Evolutionary conservation across 2,888 invertebrate species (phyloP), one percentile per base, ranked within the genome.

Genomic region (Prosapia bicincta): DNA sequence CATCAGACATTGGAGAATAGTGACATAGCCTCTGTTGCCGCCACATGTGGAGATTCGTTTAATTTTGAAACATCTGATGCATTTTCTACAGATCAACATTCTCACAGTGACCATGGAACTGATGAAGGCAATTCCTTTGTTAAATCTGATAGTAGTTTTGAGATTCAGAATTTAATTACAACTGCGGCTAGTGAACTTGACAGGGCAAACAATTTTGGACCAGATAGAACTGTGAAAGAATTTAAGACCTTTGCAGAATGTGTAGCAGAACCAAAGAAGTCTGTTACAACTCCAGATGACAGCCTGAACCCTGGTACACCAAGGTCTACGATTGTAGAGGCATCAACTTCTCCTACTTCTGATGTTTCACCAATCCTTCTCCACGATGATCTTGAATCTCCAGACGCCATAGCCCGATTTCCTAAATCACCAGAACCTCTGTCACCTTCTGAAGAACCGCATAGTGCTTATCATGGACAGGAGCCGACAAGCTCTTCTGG

Each of bases 1-100:
- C 87, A 88, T 78, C 85, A 85, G 70, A 87, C 87, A 0, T 87
- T 87, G 78, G 82, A 86, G 0, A 84, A 88, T 0, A 87, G 7
- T 38, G 13, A 38, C 15, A 13, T 38, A 13, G 10, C 2, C 20
- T 20, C 54, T n/a, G 1, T 87, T 15, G 86, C 85, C 75, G 88
- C 88, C 0, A 86, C 86, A 73, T 87, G 83, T 78, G 88, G 87
- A 13, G 69, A 69, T 13, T 69, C 69, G 13, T 69, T 23, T 20
- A 9, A 23, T 13, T 30, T 26, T 23, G 69, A 30, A 5, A 38
- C 38, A 13, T 54, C 54, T 20, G 20, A 54, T 54, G 20, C 54
- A 54, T 54, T 54, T 54, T 54, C 54, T 54, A 1, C 54, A 2
- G 54, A 54, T 2, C 10, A 38, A 13, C 3, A 20, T 10, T 3